These are phyloP conservation scores for Pocillopora meandrina DNA, from an alignment of 92 coral and sea anemone genomes.

Conservation along the genomic window DNA sequence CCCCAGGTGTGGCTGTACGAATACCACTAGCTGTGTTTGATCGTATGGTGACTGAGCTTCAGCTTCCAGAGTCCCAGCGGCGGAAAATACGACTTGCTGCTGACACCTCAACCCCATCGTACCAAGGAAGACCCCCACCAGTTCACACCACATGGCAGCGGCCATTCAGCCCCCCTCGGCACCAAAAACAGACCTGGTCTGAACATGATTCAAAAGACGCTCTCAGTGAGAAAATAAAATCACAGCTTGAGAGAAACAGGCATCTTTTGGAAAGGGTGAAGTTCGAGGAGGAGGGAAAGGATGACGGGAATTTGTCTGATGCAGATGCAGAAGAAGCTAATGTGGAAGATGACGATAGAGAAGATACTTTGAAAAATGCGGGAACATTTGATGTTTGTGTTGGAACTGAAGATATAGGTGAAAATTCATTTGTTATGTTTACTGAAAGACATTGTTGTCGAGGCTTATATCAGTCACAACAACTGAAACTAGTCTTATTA, in stretches of 20 bases:
- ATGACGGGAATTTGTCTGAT: slow-evolving; percentile 25
- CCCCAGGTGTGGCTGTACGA: slow-evolving; percentile 85
- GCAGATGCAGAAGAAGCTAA: slow-evolving; percentile 17
- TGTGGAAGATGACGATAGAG: slow-evolving; percentile 1
- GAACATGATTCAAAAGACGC: slow-evolving; percentile 38
- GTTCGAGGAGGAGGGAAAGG: slow-evolving; percentile 25
- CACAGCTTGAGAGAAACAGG: slow-evolving; percentile 71
- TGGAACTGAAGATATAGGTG: slow-evolving; percentile 55
- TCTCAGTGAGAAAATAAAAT: slow-evolving; percentile 67
- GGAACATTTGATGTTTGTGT: slow-evolving; percentile 63
- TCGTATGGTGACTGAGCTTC: slow-evolving; percentile 85
- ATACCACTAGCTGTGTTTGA: slow-evolving; percentile 78
- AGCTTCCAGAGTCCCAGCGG: slow-evolving; percentile 92
- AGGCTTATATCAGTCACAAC: neutral
- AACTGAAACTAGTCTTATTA: neutral
- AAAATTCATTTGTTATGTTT: neutral
- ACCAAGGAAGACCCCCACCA: slow-evolving; percentile 56
- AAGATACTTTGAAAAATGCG: too few species aligned
- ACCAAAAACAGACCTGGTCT: neutral
- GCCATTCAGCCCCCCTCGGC: slow-evolving; percentile 72
- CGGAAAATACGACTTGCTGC: slow-evolving; percentile 72
- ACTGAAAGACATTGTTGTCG: neutral
- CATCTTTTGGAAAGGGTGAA: slow-evolving; percentile 62
- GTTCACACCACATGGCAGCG: slow-evolving; percentile 72
- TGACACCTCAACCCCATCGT: slow-evolving; percentile 58